A percentile compares a stretch with the other conserved stretches of the same genome.
These are phyloP conservation scores for Hirtodrosophila histrioides DNA, from an alignment of 2,888 invertebrate species.

Conservation along the genomic window DNA sequence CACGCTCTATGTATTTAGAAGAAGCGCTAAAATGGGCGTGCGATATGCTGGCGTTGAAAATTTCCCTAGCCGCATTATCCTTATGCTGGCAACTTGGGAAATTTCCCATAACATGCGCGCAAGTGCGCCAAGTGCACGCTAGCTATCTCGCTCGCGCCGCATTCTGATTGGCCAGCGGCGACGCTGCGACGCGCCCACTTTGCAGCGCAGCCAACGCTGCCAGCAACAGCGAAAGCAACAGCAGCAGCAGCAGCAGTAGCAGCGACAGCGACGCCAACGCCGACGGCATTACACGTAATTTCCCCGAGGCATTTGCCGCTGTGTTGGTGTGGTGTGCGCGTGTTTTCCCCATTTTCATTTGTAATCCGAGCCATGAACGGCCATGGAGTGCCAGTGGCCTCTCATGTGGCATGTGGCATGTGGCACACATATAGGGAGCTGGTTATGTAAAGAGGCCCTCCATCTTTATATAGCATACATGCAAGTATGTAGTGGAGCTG, in stretches of 20 bases:
- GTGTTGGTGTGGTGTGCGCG: slow-evolving; percentile 24
- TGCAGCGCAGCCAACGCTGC: slow-evolving; percentile 25
- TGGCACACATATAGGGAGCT: slow-evolving; percentile 19
- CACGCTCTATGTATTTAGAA: slow-evolving; percentile 38
- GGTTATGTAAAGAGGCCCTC: slow-evolving; percentile 48
- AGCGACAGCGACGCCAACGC: slow-evolving; percentile 22
- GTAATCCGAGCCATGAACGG: slow-evolving; percentile 61
- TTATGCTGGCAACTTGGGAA: slow-evolving; percentile 39
- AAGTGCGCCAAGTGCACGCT: slow-evolving; percentile 42
- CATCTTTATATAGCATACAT: slow-evolving; percentile 16
- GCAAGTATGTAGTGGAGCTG: background rate
- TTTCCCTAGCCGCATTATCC: slow-evolving; percentile 52
- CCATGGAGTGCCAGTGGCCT: slow-evolving; percentile 47
- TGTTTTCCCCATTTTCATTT: slow-evolving; percentile 46
- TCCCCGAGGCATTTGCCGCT: slow-evolving; percentile 13
- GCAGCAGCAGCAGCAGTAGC: slow-evolving; percentile 13
- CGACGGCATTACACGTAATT: slow-evolving; percentile 52
- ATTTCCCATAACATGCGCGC: slow-evolving; percentile 63
- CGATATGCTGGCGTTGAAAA: slow-evolving; percentile 32
- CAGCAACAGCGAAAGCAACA: slow-evolving; percentile 3
- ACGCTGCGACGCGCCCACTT: slow-evolving; percentile 60
- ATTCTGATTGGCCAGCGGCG: slow-evolving; percentile 44
- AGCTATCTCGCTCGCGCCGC: slow-evolving; percentile 49
- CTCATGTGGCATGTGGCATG: slow-evolving; percentile 28
- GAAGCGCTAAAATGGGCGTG: slow-evolving; percentile 51